A percentile compares a stretch with the other conserved stretches of the same genome.
Evolutionary conservation across 1,140 invertebrate genomes (phyloP).

Genomic region (Aphis craccivora): DNA sequence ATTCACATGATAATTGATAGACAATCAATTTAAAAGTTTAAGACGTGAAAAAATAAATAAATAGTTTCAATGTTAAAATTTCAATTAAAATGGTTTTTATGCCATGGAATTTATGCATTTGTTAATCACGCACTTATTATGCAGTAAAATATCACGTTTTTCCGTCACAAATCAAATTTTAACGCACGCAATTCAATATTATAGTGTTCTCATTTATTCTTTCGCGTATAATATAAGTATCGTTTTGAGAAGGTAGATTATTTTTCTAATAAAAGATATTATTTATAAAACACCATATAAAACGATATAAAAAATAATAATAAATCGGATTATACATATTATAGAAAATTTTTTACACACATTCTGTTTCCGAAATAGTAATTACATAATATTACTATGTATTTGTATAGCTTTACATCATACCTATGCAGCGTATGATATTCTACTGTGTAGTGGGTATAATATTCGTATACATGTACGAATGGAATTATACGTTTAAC

Average conservation of each 20-base stretch:
- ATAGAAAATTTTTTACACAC: background rate
- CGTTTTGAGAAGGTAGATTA: background rate
- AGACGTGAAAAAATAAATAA: background rate
- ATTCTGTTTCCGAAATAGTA: background rate
- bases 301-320: background rate
- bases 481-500: too few species aligned
- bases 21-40: background rate
- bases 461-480: too few species aligned
- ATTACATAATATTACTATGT: background rate
- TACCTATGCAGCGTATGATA: too few species aligned
- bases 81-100: background rate
- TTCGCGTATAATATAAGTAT: background rate
- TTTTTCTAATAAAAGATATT: slow-evolving; percentile 6
- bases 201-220: background rate
- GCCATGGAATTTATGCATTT: too few species aligned
- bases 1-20: background rate
- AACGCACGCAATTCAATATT: background rate
- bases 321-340: background rate
- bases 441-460: too few species aligned
- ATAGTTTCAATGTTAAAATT: background rate
- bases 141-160: background rate
- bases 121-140: background rate
- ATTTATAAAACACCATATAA: background rate
- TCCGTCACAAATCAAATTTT: background rate
- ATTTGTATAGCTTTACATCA: too few species aligned